Evolutionary conservation across 2,113 vertebrate species (phyloP), one percentile per base, ranked within the genome.

Genomic region (Chauna torquata): DNA sequence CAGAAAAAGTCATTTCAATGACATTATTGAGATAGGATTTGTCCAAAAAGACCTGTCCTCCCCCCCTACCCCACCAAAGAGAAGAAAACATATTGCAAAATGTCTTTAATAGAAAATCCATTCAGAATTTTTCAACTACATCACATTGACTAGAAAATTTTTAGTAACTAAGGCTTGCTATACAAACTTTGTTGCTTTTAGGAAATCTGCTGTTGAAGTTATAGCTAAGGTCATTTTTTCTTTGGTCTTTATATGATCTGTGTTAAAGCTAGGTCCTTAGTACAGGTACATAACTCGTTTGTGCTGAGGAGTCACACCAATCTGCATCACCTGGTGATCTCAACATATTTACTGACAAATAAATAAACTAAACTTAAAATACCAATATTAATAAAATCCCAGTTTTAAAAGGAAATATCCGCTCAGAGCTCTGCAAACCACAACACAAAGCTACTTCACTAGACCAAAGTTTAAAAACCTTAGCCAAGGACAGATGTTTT

Each of bases 341-440:
- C 34, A n/a, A 6, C 42, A 50, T 66, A 55, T 59, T 47, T 32
- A 10, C 6, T 47, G 38, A 5, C 20, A 78, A 69, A 28, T 24
- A 7, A 30, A 17, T 10, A 6, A 28, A 16, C 2, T 23, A 69
- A n/a, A 1, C 2, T 68, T 64, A 24, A 1, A 5, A 32, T 50
- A 36, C 1, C 28, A 65, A 16, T 80, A 49, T 50, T 77, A 50
- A 13, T 2, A 17, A 77, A 57, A 82, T 61, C 6, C 9, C 27
- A 27, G 6, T 52, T 85, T 78, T 81, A 78, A 75, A 86, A 85
- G 2, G 9, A 45, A 32, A 23, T 8, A 30, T 72, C 34, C 66
- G 3, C 34, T 75, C 40, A 44, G 50, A 79, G 47, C 11, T 68
- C 32, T 61, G 40, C 38, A n/a, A 65, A 57, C 11, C 44, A 11